phyloP scores from a whole-genome alignment of 2,113 vertebrate species.

The Sigmodon hispidus region DNA sequence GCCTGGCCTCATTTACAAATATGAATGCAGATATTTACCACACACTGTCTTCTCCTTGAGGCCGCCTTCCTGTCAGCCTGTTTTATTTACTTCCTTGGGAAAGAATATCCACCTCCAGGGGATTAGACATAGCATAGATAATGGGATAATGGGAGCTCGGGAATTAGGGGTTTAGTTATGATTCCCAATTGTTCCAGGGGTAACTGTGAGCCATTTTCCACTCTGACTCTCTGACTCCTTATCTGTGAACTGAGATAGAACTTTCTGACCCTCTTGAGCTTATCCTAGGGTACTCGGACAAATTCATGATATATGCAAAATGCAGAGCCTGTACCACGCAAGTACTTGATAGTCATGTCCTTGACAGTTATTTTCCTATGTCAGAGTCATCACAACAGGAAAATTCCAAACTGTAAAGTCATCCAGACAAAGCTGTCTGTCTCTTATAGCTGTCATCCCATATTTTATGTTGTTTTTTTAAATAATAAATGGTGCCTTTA shows the following conservation, averaged over 20 bases:
- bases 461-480: conserved; percentile 29
- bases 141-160: not conserved
- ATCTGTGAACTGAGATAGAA: not conserved
- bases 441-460: not conserved
- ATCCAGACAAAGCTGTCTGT: conserved; percentile 56
- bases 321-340: not conserved
- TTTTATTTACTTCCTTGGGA: conserved; percentile 77
- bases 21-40: conserved; percentile 77
- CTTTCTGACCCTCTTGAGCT: not conserved
- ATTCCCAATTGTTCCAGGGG: not conserved
- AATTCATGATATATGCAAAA: not conserved
- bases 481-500: not conserved
- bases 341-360: not conserved
- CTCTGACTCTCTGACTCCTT: not conserved
- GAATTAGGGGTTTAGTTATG: not conserved
- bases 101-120: conserved; percentile 2
- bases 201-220: conserved; percentile 2
- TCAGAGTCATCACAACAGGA: not conserved
- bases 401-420: not conserved
- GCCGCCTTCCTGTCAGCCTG: conserved; percentile 51
- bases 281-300: not conserved
- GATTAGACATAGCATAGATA: not conserved
- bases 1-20: conserved; percentile 84
- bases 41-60: conserved; percentile 77
- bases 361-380: conserved; percentile 67